Percentiles rank a stretch among this genome's conserved stretches.
phyloP scores from a whole-genome alignment of 2,888 invertebrate genomes.

The Chirona hameri region DNA sequence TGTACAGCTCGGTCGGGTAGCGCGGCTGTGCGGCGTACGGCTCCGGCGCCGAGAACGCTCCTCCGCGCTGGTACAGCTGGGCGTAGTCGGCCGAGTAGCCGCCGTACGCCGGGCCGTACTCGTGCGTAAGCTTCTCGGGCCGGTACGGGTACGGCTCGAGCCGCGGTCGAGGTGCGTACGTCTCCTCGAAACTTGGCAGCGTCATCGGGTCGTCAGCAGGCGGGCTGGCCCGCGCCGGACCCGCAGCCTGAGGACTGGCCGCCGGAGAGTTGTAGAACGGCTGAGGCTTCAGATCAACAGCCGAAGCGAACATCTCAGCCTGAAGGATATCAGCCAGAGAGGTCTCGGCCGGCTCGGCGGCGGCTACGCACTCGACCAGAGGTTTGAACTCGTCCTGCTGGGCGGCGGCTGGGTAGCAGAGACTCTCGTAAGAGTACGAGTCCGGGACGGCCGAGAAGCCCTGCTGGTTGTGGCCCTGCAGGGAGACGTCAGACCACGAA shows the following conservation, averaged over 20 bases:
- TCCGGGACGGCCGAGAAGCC: background rate
- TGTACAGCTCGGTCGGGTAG: slow-evolving; percentile 6
- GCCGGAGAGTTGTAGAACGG: slow-evolving; percentile 37
- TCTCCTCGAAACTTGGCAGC: slow-evolving; percentile 40
- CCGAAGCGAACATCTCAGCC: slow-evolving; percentile 8
- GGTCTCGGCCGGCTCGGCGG: slow-evolving; percentile 6
- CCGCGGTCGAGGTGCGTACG: slow-evolving; percentile 37
- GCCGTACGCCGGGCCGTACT: slow-evolving; percentile 10
- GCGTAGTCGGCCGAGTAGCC: background rate
- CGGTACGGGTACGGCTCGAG: slow-evolving; percentile 9
- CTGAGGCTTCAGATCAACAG: slow-evolving; percentile 32
- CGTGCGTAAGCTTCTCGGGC: background rate
- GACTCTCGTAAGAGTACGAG: background rate
- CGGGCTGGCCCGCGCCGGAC: slow-evolving; percentile 33
- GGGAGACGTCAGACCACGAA: background rate
- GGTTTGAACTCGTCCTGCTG: slow-evolving; percentile 3
- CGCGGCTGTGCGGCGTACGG: background rate
- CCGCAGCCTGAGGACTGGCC: slow-evolving; percentile 26
- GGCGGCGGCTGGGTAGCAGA: background rate
- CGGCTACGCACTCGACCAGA: background rate
- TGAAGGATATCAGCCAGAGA: slow-evolving; percentile 22
- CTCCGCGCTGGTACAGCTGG: slow-evolving; percentile 11
- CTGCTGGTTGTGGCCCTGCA: slow-evolving; percentile 13
- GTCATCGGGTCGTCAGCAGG: slow-evolving; percentile 26
- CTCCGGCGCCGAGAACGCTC: slow-evolving; percentile 1